A percentile compares a stretch with the other conserved stretches of the same genome.
Evolutionary conservation across 2,113 vertebrate species (phyloP).

Genomic region (Gila orcuttii): DNA sequence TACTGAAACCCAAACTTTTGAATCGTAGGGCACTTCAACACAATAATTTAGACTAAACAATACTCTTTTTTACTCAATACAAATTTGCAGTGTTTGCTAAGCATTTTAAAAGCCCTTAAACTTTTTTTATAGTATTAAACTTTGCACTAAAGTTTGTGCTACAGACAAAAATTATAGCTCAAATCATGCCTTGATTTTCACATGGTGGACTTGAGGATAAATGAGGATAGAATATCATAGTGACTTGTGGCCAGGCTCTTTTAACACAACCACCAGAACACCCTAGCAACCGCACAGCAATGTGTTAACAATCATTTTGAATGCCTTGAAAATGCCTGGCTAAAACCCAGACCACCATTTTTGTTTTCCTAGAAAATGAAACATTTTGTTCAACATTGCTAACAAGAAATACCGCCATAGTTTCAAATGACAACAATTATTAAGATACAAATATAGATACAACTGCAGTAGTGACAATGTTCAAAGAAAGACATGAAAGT

Average conservation of each 20-base stretch:
- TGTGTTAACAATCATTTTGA: background rate
- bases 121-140: background rate
- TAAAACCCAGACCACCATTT: background rate
- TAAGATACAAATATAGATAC: background rate
- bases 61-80: background rate
- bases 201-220: background rate
- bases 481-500: background rate
- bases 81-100: background rate
- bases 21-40: too few species aligned
- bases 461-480: background rate
- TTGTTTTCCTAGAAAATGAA: background rate
- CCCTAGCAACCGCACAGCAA: background rate
- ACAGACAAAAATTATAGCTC: background rate
- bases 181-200: background rate
- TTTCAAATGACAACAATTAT: background rate
- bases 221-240: background rate
- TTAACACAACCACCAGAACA: background rate
- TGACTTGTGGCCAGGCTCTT: background rate
- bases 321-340: background rate
- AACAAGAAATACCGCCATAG: background rate
- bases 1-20: too few species aligned
- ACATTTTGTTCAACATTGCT: background rate
- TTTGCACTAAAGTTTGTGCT: background rate
- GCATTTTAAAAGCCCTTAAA: background rate
- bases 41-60: too few species aligned